Conservation (phyloP, 2,888 invertebrate genomes). For the Odontomyia ornata region DNA sequence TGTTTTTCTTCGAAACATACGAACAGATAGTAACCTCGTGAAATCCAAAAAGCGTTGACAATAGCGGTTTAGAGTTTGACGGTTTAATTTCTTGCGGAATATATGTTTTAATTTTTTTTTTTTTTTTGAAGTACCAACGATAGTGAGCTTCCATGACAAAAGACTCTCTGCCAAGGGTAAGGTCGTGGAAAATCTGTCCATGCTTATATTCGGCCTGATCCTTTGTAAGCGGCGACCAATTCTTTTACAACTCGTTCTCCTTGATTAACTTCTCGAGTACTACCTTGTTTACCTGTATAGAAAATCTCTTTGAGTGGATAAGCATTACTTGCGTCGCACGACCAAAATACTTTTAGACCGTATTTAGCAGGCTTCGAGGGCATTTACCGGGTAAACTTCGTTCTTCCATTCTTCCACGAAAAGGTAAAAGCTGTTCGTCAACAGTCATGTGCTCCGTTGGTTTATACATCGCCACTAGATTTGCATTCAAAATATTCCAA, state of each 20-base stretch:
- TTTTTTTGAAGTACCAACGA: background rate
- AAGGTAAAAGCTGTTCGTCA: conserved; percentile 9
- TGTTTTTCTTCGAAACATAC: background rate
- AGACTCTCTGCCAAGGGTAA: conserved; percentile 13
- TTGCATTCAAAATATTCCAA: conserved; percentile 56
- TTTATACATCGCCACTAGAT: conserved; percentile 53
- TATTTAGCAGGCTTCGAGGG: conserved; percentile 55
- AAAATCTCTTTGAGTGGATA: conserved; percentile 53
- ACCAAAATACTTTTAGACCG: conserved; percentile 56
- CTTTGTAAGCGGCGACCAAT: conserved; percentile 11
- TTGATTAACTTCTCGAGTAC: conserved; percentile 39
- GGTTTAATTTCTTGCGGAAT: background rate
- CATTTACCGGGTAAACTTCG: conserved; percentile 54
- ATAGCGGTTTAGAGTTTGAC: background rate
- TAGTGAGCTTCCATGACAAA: background rate
- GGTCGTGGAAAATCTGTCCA: conserved; percentile 37
- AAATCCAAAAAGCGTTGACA: conserved; percentile 7
- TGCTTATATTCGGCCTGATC: background rate
- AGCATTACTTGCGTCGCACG: conserved; percentile 53
- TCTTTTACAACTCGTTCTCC: conserved; percentile 33
- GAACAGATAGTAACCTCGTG: background rate
- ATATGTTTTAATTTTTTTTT: background rate
- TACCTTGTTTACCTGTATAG: conserved; percentile 51
- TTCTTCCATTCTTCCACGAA: conserved; percentile 51
- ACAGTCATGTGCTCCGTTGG: conserved; percentile 49